phyloP scores from a whole-genome alignment of 2,888 invertebrate genomes.

The Pachliopta kotzebuea region DNA sequence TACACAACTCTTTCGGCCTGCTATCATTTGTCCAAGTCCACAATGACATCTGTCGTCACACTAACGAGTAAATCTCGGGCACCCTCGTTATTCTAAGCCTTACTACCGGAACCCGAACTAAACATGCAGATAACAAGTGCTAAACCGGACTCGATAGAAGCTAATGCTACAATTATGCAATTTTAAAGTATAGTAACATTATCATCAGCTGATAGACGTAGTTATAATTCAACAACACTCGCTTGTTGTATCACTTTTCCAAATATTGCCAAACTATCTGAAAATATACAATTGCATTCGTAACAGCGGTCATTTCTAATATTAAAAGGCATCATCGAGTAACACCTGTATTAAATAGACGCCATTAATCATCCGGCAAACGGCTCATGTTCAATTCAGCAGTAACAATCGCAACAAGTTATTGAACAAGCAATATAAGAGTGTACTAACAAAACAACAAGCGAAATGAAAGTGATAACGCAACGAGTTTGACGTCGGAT shows the following conservation, averaged over 20 bases:
- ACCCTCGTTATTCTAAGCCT: slow-evolving; percentile 59
- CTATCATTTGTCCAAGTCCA: slow-evolving; percentile 64
- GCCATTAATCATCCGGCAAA: slow-evolving; percentile 18
- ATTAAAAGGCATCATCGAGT: slow-evolving; percentile 4
- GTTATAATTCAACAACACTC: background rate
- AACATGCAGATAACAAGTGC: slow-evolving; percentile 29
- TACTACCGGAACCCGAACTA: slow-evolving; percentile 51
- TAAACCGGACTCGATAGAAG: slow-evolving; percentile 10
- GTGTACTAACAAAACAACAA: slow-evolving; percentile 23
- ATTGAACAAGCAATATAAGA: slow-evolving; percentile 18
- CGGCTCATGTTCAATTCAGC: slow-evolving; percentile 14
- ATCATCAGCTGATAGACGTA: slow-evolving; percentile 4
- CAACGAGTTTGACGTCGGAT: slow-evolving; percentile 32
- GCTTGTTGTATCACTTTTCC: background rate
- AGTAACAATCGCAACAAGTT: slow-evolving; percentile 21
- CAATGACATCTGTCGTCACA: slow-evolving; percentile 62
- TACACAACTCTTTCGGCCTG: slow-evolving; percentile 43
- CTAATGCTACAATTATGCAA: slow-evolving; percentile 16
- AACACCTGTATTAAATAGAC: slow-evolving; percentile 10
- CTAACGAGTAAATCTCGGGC: slow-evolving; percentile 62
- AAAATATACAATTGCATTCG: background rate
- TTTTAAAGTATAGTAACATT: slow-evolving; percentile 15
- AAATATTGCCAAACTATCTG: background rate
- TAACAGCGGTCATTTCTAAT: slow-evolving; percentile 7
- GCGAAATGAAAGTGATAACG: slow-evolving; percentile 33